These are phyloP conservation scores for Poeciliopsis occidentalis DNA, from an alignment of 2,113 vertebrate species.

Conservation along the genomic window DNA sequence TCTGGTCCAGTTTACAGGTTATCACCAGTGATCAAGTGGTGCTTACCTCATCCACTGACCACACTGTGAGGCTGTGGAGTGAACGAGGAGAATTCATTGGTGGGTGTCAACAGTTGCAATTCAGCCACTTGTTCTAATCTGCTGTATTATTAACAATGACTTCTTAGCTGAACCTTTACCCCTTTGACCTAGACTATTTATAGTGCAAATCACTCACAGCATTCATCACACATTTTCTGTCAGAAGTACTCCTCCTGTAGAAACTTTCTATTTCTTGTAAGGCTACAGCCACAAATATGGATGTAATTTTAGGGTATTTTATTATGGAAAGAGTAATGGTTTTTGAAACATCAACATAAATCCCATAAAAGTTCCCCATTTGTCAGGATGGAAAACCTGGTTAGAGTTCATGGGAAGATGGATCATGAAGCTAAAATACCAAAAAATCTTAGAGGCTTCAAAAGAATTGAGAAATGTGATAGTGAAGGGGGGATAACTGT, in stretches of 20 bases:
- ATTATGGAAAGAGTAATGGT: not conserved
- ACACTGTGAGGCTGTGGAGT: slow-evolving; percentile 77
- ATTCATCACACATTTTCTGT: not conserved
- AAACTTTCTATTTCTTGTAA: not conserved
- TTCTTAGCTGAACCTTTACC: not conserved
- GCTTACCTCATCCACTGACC: slow-evolving; percentile 75
- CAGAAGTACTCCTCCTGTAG: not conserved
- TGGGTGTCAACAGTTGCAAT: slow-evolving; percentile 50
- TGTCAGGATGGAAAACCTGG: not conserved
- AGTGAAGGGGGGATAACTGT: too few relatives aligned
- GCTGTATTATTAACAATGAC: not conserved
- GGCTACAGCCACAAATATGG: not conserved
- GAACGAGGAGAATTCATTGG: slow-evolving; percentile 70
- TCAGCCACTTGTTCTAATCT: slow-evolving; percentile 19
- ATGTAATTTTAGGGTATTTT: not conserved
- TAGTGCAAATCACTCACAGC: not conserved
- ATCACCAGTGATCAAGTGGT: slow-evolving; percentile 76
- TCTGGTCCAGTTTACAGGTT: slow-evolving; percentile 75
- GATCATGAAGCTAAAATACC: not conserved
- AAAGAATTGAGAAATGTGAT: not conserved
- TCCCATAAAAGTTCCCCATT: not conserved
- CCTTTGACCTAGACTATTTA: not conserved
- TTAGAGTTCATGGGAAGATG: not conserved
- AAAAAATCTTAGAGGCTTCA: not conserved
- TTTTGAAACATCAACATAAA: not conserved